These are phyloP conservation scores for Psilopogon haemacephalus DNA, from an alignment of 2,113 vertebrate species.

Conservation along the genomic window DNA sequence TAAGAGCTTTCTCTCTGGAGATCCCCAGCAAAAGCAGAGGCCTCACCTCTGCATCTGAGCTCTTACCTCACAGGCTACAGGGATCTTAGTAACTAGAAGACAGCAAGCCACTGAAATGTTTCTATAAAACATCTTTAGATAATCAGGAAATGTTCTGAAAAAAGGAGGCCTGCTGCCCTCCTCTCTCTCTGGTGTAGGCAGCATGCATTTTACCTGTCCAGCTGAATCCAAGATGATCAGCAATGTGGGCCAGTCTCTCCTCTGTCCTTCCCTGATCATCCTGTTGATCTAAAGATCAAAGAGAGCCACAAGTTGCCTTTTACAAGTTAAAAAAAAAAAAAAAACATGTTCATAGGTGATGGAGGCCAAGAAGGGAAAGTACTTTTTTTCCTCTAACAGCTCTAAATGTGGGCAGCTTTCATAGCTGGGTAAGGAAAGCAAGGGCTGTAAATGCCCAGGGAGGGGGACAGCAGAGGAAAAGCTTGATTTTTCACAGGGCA, in stretches of 20 bases:
- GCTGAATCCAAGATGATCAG: constrained; percentile 97
- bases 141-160: neutral
- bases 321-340: neutral
- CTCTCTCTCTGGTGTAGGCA: neutral
- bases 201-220: constrained; percentile 85
- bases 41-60: neutral
- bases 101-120: neutral
- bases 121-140: neutral
- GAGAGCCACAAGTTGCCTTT: constrained; percentile 67
- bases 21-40: neutral
- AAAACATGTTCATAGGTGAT: neutral
- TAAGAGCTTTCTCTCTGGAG: neutral
- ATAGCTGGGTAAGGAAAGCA: neutral
- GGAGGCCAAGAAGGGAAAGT: constrained; percentile 12
- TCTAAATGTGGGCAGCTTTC: neutral
- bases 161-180: neutral
- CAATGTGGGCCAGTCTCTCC: constrained; percentile 89
- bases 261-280: constrained; percentile 87
- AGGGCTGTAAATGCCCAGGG: neutral
- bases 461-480: neutral
- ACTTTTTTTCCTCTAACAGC: neutral
- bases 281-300: constrained; percentile 88
- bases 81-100: neutral
- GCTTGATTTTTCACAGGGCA: neutral
- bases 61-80: neutral